phyloP scores from a whole-genome alignment of 2,888 invertebrate genomes.

The Ectemnius lituratus region DNA sequence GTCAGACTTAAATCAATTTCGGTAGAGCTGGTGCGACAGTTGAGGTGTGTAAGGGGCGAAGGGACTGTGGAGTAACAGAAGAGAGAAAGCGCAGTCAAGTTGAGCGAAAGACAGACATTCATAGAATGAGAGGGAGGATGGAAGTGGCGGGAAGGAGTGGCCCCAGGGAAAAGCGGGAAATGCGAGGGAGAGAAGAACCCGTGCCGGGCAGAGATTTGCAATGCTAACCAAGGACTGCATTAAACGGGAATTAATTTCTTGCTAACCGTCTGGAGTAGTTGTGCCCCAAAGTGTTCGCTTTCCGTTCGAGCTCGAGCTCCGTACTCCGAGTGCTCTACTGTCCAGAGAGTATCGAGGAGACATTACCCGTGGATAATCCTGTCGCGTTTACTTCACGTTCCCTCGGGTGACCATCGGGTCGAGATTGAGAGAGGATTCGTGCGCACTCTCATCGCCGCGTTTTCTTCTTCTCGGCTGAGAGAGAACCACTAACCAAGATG shows the following conservation, averaged over 20 bases:
- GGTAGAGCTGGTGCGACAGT: too few relatives aligned
- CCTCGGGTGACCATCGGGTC: conserved; percentile 45
- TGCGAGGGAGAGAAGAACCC: conserved; percentile 41
- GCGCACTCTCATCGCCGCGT: conserved; percentile 16
- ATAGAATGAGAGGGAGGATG: conserved; percentile 11
- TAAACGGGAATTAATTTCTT: conserved; percentile 76
- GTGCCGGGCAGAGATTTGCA: conserved; percentile 69
- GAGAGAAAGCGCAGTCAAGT: too few relatives aligned
- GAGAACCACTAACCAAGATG: conserved; percentile 25
- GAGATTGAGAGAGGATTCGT: conserved; percentile 44
- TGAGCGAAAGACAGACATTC: conserved; percentile 8
- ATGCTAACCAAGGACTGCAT: conserved; percentile 76
- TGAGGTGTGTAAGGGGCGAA: too few relatives aligned
- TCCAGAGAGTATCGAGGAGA: conserved; percentile 25
- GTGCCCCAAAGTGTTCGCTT: conserved; percentile 56
- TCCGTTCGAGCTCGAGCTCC: conserved; percentile 31
- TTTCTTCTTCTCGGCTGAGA: background rate
- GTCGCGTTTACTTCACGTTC: conserved; percentile 59
- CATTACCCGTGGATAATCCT: conserved; percentile 68
- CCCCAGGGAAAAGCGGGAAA: conserved; percentile 10
- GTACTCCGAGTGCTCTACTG: conserved; percentile 26
- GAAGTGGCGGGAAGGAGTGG: background rate
- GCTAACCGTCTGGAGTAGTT: conserved; percentile 73
- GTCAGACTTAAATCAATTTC: too few relatives aligned
- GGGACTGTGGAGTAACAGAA: too few relatives aligned